Conservation (phyloP, 92 coral and sea anemone genomes). For the Actinernus sp. region DNA sequence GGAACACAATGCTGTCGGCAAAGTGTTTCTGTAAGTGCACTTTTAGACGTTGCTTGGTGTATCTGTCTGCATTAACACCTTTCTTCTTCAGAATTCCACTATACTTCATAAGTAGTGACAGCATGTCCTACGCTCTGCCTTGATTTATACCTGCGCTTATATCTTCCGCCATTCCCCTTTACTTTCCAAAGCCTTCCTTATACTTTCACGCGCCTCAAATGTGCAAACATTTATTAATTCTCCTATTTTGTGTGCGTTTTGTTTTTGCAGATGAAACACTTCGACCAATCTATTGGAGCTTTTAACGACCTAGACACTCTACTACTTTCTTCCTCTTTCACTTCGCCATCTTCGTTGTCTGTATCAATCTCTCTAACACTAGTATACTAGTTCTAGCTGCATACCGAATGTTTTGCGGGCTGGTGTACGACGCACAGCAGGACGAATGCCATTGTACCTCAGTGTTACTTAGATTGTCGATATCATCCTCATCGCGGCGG, state of each 20-base stretch:
- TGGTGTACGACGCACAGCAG: conserved; percentile 45
- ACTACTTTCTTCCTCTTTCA: not conserved
- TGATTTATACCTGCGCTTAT: not conserved
- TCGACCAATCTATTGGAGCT: not conserved
- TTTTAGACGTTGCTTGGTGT: conserved; percentile 14
- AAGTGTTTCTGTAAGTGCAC: conserved; percentile 1
- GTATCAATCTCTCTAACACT: not conserved
- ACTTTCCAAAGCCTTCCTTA: not conserved
- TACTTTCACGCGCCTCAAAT: not conserved
- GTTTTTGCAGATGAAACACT: not conserved
- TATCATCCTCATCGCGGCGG: not conserved
- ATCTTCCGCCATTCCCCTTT: no score
- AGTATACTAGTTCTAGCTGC: conserved; percentile 5
- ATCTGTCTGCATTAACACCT: conserved; percentile 14
- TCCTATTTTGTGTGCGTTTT: not conserved
- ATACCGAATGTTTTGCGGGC: conserved; percentile 23
- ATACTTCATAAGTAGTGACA: not conserved
- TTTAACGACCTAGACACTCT: not conserved
- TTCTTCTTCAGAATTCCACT: conserved; percentile 7
- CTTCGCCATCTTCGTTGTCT: no score
- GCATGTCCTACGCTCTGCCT: not conserved
- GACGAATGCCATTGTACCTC: not conserved
- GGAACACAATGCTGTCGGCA: not conserved
- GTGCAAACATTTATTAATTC: not conserved
- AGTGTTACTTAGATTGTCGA: not conserved